A percentile compares a stretch with the other conserved stretches of the same genome.
These are phyloP conservation scores for Cavia aperea DNA, from an alignment of 2,113 vertebrate genomes.

Conservation along the genomic window DNA sequence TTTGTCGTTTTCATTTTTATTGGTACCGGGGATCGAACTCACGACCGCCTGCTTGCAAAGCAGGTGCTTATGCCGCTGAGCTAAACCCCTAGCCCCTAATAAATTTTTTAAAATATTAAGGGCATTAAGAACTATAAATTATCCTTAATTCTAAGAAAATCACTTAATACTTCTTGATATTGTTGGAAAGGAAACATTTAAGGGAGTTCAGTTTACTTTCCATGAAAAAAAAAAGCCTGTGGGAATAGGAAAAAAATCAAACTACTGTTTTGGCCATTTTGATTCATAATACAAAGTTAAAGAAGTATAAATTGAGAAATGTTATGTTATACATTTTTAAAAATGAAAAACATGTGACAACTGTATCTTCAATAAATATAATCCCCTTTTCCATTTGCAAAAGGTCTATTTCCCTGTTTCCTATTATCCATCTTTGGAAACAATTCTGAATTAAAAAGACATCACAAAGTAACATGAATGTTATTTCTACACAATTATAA, in stretches of 20 bases:
- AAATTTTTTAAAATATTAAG: neutral
- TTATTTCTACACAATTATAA: neutral
- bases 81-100: too few species aligned
- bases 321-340: slow-evolving; percentile 15
- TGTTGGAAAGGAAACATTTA: slow-evolving; percentile 10
- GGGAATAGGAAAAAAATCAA: slow-evolving; percentile 6
- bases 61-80: too few species aligned
- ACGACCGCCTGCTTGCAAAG: too few species aligned
- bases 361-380: neutral
- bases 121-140: slow-evolving; percentile 3
- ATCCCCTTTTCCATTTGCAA: neutral
- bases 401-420: neutral
- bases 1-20: too few species aligned
- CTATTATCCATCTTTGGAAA: neutral
- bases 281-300: slow-evolving; percentile 8
- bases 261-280: slow-evolving; percentile 13
- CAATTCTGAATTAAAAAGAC: neutral
- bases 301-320: neutral
- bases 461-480: neutral
- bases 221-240: neutral
- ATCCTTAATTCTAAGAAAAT: slow-evolving; percentile 25
- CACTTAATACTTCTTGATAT: neutral
- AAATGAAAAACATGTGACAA: neutral
- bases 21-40: too few species aligned
- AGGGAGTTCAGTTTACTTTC: slow-evolving; percentile 5